Percentiles rank a stretch among this genome's conserved stretches.
Evolutionary conservation across 2,888 invertebrate genomes (phyloP).

Genomic region (Camptogramma bilineatum): DNA sequence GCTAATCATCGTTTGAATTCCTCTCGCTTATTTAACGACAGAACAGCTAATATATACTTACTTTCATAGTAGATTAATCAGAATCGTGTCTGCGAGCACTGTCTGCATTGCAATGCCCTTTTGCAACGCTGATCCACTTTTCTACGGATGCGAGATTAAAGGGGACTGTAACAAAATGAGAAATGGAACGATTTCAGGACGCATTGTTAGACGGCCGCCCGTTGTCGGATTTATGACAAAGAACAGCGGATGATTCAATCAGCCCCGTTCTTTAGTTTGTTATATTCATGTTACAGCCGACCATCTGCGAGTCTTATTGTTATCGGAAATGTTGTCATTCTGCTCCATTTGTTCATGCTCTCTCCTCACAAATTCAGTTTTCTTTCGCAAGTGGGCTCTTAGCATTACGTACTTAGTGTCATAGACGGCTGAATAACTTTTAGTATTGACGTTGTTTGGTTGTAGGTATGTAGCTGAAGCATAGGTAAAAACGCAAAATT

Average conservation of each 20-base stretch:
- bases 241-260: slow-evolving; percentile 85
- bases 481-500: too few relatives aligned
- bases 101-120: slow-evolving; percentile 81
- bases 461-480: too few relatives aligned
- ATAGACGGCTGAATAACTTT: too few relatives aligned
- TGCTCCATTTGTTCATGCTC: slow-evolving; percentile 61
- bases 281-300: slow-evolving; percentile 80
- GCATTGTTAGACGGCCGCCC: slow-evolving; percentile 82
- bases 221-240: slow-evolving; percentile 85
- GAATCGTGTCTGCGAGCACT: slow-evolving; percentile 65
- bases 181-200: slow-evolving; percentile 85
- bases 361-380: slow-evolving; percentile 41
- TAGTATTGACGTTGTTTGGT: too few relatives aligned
- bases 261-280: slow-evolving; percentile 83
- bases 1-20: slow-evolving; percentile 19
- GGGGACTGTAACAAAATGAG: slow-evolving; percentile 85
- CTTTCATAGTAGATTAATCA: slow-evolving; percentile 80
- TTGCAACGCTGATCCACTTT: slow-evolving; percentile 84
- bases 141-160: slow-evolving; percentile 85
- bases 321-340: slow-evolving; percentile 67
- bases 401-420: slow-evolving; percentile 1
- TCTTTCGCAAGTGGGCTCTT: slow-evolving; percentile 38
- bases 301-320: slow-evolving; percentile 77
- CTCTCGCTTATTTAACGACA: slow-evolving; percentile 48
- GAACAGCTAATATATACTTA: slow-evolving; percentile 50